phyloP scores from a whole-genome alignment of 2,797 vertebrate genomes.

The Falco berigora region DNA sequence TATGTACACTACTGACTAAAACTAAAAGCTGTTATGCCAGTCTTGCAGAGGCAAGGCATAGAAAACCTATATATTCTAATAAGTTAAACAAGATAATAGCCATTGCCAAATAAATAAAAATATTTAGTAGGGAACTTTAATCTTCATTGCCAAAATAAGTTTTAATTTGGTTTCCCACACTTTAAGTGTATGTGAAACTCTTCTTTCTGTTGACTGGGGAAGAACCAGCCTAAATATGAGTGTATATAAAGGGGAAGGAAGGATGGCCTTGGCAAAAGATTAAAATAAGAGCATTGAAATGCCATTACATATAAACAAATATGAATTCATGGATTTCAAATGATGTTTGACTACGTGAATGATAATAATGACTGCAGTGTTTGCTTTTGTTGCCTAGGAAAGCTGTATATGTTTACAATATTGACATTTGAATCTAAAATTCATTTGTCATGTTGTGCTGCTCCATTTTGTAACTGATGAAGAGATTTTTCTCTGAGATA shows the following conservation, averaged over 20 bases:
- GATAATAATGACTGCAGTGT: neutral
- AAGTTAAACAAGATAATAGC: neutral
- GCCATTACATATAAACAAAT: neutral
- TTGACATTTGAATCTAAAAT: slow-evolving; percentile 34
- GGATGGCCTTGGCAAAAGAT: neutral
- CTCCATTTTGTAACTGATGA: neutral
- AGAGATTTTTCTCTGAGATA: neutral
- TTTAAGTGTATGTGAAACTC: neutral
- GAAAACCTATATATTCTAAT: neutral
- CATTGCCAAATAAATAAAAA: neutral
- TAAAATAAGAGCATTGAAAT: slow-evolving; percentile 30
- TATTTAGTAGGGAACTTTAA: neutral
- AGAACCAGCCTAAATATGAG: accelerated
- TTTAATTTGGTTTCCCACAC: neutral
- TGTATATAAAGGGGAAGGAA: neutral
- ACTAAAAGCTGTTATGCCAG: neutral
- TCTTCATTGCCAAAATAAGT: neutral
- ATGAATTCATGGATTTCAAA: neutral
- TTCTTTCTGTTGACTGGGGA: neutral
- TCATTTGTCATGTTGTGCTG: neutral
- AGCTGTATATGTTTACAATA: neutral
- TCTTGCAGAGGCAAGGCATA: neutral
- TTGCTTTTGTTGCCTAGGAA: slow-evolving; percentile 45
- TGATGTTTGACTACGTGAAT: neutral
- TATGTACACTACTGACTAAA: neutral